These are phyloP conservation scores for Plutella xylostella DNA, from an alignment of 2,888 invertebrate genomes.

Conservation along the genomic window DNA sequence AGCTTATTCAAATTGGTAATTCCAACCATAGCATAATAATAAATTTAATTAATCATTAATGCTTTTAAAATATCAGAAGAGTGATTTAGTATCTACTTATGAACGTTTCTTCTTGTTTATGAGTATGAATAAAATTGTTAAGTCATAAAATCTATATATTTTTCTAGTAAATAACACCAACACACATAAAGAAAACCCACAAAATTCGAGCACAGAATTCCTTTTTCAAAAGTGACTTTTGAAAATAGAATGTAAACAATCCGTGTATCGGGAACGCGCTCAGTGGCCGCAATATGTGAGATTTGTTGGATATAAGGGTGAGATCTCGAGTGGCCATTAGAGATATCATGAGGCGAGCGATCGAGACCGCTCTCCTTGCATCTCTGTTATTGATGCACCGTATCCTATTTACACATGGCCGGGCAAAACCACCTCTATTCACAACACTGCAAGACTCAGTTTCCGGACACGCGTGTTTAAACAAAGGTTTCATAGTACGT, in stretches of 20 bases:
- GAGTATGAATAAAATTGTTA: not conserved
- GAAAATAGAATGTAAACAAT: not conserved
- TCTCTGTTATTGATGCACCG: slow-evolving; percentile 11
- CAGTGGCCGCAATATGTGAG: slow-evolving; percentile 50
- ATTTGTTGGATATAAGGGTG: slow-evolving; percentile 57
- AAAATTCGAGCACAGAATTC: not conserved
- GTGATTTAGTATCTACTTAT: not conserved
- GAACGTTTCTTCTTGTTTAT: not conserved
- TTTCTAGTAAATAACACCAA: not conserved
- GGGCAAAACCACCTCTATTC: not conserved
- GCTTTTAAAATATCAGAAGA: too few relatives aligned
- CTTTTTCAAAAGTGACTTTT: not conserved
- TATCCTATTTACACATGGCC: not conserved
- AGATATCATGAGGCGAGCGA: slow-evolving; percentile 51
- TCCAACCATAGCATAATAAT: too few relatives aligned
- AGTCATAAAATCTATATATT: too few relatives aligned
- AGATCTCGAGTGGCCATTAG: slow-evolving; percentile 65
- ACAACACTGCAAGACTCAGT: not conserved
- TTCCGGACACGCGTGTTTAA: not conserved
- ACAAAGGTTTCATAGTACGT: not conserved
- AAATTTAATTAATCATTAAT: too few relatives aligned
- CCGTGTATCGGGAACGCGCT: slow-evolving; percentile 40
- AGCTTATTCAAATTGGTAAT: too few relatives aligned
- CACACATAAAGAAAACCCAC: not conserved
- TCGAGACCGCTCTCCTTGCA: slow-evolving; percentile 41